These are phyloP conservation scores for Papilio polyxenes DNA, from an alignment of 1,140 invertebrate species.

Conservation along the genomic window DNA sequence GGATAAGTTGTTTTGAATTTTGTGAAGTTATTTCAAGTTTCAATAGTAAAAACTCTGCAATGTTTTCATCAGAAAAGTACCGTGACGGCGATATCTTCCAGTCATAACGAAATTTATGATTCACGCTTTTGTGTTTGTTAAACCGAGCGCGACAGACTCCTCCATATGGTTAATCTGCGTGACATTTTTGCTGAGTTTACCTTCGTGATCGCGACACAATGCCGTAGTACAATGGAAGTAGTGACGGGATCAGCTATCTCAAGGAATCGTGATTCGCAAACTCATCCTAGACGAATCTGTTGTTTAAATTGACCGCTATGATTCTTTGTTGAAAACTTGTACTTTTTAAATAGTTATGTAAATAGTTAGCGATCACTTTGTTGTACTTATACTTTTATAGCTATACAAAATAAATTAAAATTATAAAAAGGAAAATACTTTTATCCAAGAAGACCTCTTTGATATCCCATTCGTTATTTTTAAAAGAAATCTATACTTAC, in stretches of 20 bases:
- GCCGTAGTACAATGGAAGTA: slow-evolving; percentile 31
- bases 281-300: slow-evolving; percentile 35
- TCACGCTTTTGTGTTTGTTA: slow-evolving; percentile 66
- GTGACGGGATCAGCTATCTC: slow-evolving; percentile 14
- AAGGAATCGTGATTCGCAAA: slow-evolving; percentile 36
- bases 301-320: slow-evolving; percentile 31
- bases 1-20: neutral
- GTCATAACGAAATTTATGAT: slow-evolving; percentile 56
- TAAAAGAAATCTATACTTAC: neutral
- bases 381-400: neutral
- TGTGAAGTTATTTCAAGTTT: neutral
- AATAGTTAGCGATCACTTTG: neutral
- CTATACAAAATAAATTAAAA: neutral
- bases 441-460: neutral
- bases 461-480: neutral
- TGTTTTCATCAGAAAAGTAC: slow-evolving; percentile 12
- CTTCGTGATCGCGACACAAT: slow-evolving; percentile 40
- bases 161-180: slow-evolving; percentile 65
- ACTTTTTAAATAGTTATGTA: neutral
- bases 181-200: slow-evolving; percentile 56
- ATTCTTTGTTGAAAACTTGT: slow-evolving; percentile 11
- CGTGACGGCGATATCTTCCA: neutral
- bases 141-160: slow-evolving; percentile 53
- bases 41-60: neutral
- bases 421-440: neutral